Conservation (phyloP, 2,797 vertebrate genomes). For the Chelmon rostratus region DNA sequence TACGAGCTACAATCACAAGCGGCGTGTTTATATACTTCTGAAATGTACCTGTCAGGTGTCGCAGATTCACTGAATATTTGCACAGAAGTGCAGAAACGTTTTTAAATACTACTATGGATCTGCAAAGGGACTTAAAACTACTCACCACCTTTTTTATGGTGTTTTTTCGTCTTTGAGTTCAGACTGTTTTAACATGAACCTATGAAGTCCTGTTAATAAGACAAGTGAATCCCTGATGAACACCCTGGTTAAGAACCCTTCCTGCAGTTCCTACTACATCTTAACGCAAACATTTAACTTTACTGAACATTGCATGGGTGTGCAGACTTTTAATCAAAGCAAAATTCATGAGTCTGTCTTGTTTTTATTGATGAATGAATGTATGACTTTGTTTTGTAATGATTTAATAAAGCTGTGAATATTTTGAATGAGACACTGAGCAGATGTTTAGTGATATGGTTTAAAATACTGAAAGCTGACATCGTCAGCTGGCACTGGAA, state of each 20-base stretch:
- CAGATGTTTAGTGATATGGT: slow-evolving; percentile 18
- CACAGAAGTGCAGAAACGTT: slow-evolving; percentile 53
- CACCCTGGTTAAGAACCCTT: slow-evolving; percentile 34
- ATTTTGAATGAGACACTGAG: slow-evolving; percentile 54
- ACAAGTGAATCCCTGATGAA: slow-evolving; percentile 15
- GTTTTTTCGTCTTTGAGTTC: slow-evolving; percentile 27
- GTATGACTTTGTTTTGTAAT: slow-evolving; percentile 75
- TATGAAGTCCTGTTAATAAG: slow-evolving; percentile 36
- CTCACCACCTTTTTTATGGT: slow-evolving; percentile 24
- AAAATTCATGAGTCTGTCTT: slow-evolving; percentile 42
- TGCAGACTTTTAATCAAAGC: slow-evolving; percentile 65
- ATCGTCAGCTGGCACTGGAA: background rate
- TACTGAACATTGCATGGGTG: slow-evolving; percentile 69
- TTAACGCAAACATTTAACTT: slow-evolving; percentile 56
- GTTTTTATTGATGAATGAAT: slow-evolving; percentile 76
- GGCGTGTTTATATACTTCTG: slow-evolving; percentile 38
- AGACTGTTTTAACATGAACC: slow-evolving; percentile 44
- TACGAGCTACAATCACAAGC: slow-evolving; percentile 25
- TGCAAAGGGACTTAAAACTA: slow-evolving; percentile 59
- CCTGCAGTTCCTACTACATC: slow-evolving; percentile 33
- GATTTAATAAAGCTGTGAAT: slow-evolving; percentile 88
- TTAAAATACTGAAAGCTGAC: background rate
- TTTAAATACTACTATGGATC: slow-evolving; percentile 40
- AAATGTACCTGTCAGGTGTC: slow-evolving; percentile 43
- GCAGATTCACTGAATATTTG: slow-evolving; percentile 56